Percentiles rank a stretch among this genome's conserved stretches.
These are phyloP conservation scores for Netelia fuscicornis DNA, from an alignment of 2,888 invertebrate species.

Conservation along the genomic window DNA sequence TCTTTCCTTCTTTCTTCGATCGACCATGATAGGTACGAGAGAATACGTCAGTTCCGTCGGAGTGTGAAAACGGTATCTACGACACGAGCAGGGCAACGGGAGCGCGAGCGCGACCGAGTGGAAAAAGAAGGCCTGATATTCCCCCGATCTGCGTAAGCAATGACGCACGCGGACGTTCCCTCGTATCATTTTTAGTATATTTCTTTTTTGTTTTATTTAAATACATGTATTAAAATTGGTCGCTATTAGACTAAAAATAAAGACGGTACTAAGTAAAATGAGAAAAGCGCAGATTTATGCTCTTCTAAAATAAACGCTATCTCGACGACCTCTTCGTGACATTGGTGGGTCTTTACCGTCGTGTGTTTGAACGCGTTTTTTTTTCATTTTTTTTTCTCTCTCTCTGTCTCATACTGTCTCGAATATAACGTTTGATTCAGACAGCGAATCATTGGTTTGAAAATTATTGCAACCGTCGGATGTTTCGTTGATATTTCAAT, in stretches of 20 bases:
- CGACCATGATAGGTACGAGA: neutral
- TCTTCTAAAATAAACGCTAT: conserved; percentile 24
- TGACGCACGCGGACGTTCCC: conserved; percentile 70
- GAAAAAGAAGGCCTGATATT: conserved; percentile 67
- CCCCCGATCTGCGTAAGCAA: conserved; percentile 71
- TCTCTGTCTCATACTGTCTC: no score
- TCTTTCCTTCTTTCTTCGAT: neutral
- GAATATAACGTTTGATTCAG: neutral
- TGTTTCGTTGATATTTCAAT: neutral
- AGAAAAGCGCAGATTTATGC: neutral
- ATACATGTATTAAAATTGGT: conserved; percentile 58
- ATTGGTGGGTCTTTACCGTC: neutral
- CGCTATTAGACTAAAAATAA: conserved; percentile 62
- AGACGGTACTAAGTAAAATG: neutral
- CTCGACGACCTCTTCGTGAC: neutral
- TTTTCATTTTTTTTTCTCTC: neutral
- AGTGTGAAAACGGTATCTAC: conserved; percentile 25
- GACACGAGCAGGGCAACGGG: neutral
- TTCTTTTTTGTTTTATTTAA: conserved; percentile 41
- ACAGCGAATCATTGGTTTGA: neutral
- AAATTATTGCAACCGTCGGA: no score
- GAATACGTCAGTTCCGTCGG: neutral
- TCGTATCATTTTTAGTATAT: conserved; percentile 50
- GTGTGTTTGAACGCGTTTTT: neutral
- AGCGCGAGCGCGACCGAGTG: conserved; percentile 29